A percentile compares a stretch with the other conserved stretches of the same genome.
phyloP scores from a whole-genome alignment of 2,113 vertebrate species.

The Sphyrna mokarran region DNA sequence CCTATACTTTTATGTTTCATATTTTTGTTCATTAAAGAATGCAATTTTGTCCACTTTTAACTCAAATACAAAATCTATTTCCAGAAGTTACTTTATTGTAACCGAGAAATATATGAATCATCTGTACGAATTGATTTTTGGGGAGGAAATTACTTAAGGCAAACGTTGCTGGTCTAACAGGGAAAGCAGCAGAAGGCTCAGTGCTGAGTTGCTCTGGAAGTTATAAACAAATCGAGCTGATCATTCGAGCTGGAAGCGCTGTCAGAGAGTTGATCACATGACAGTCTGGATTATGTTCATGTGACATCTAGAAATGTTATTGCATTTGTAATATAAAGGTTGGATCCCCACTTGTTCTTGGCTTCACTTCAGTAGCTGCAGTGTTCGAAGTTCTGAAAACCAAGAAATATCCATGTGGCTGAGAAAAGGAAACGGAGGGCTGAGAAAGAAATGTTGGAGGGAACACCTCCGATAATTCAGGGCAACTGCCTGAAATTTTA shows the following conservation, averaged over 20 bases:
- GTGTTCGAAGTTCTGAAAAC: background rate
- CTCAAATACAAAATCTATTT: background rate
- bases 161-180: background rate
- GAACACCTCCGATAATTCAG: background rate
- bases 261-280: background rate
- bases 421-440: background rate
- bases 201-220: too few relatives aligned
- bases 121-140: background rate
- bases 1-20: background rate
- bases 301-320: background rate
- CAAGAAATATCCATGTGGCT: background rate
- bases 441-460: background rate
- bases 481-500: background rate
- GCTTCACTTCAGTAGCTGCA: background rate
- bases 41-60: background rate
- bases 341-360: background rate
- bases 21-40: background rate
- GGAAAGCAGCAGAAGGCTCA: background rate
- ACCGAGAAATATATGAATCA: background rate
- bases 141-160: background rate
- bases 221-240: background rate
- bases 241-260: background rate
- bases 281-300: background rate
- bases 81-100: background rate
- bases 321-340: background rate